Base-by-base conservation (phyloP, 2,797 vertebrate species). In the Enteromius anoplus region DNA sequence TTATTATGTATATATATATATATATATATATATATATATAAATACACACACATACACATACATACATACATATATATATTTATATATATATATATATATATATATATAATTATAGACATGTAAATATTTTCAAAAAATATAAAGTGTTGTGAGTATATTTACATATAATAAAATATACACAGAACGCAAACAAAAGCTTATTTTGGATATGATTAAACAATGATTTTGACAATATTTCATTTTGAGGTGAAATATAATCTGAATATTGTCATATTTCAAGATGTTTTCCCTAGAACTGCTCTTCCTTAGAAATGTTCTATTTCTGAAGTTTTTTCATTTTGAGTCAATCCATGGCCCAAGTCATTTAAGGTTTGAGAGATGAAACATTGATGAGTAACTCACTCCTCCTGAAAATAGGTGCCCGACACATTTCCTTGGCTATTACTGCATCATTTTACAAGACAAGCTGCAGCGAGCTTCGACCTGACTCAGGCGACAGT, bases 361-460 rank as follows among this genome's bases (percentile, higher is more conserved):
- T 79, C 64, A 26, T n/a, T 45, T 65, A 47, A 64, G 75, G 58
- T 78, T 64, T 47, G 58, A 4, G 1, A 5, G n/a, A 70, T 70
- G 1, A 80, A 80, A 71, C 71, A 34, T 40, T 60, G 68, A 80
- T 65, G 42, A 26, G 14, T 26, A 23, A 47, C 23, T 71, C 19
- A n/a, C 26, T 49, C 47, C 60, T 53, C 6, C 71, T 65, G 40
- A 78, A 77, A 78, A 62, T 45, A 77, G 58, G 58, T 32, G 51
- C 78, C 62, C 29, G 19, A n/a, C 42, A 80, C 78, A 60, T 80
- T 55, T 70, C 23, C 65, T 58, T 29, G 34, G n/a, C 78, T 80
- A 55, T 70, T 5, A 42, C 49, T 55, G 34, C 34, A 42, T 53
- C 21, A 6, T 29, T 55, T 69, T 55, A 79, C 72, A 77, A 77